Evolutionary conservation across 2,113 vertebrate species (phyloP).

Genomic region (Argyrosomus japonicus): DNA sequence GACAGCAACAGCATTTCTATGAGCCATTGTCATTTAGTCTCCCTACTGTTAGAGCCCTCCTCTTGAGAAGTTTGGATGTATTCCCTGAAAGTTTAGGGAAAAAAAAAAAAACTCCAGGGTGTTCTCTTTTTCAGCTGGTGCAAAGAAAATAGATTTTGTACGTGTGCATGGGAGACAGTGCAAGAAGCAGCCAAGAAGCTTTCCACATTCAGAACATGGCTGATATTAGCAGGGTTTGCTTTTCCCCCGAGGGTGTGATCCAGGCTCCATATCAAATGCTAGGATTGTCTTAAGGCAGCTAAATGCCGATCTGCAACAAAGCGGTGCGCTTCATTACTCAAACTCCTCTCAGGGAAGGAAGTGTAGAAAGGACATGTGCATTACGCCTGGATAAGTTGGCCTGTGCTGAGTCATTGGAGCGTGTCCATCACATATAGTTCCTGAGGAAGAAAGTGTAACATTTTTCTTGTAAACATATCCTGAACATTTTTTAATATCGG

Average conservation of each 20-base stretch:
- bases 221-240: slow-evolving; percentile 62
- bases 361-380: slow-evolving; percentile 55
- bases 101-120: slow-evolving; percentile 54
- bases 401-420: slow-evolving; percentile 57
- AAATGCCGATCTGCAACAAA: slow-evolving; percentile 64
- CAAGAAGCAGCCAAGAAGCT: slow-evolving; percentile 63
- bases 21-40: slow-evolving; percentile 73
- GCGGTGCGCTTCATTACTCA: slow-evolving; percentile 71
- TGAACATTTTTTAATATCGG: background rate
- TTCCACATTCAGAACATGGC: slow-evolving; percentile 64
- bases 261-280: slow-evolving; percentile 75
- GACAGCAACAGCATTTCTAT: slow-evolving; percentile 53
- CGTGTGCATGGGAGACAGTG: slow-evolving; percentile 24
- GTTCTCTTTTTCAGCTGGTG: slow-evolving; percentile 56
- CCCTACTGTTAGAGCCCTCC: slow-evolving; percentile 57
- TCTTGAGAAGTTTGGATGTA: slow-evolving; percentile 60
- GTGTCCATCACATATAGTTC: slow-evolving; percentile 34
- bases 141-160: slow-evolving; percentile 63
- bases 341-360: slow-evolving; percentile 52
- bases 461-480: slow-evolving; percentile 30
- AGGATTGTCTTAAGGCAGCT: slow-evolving; percentile 65
- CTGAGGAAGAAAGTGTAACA: slow-evolving; percentile 37
- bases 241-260: slow-evolving; percentile 62
- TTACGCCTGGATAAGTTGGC: slow-evolving; percentile 54
- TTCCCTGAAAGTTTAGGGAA: slow-evolving; percentile 58